Conservation (phyloP, 2,113 vertebrate species). For the Indri indri region DNA sequence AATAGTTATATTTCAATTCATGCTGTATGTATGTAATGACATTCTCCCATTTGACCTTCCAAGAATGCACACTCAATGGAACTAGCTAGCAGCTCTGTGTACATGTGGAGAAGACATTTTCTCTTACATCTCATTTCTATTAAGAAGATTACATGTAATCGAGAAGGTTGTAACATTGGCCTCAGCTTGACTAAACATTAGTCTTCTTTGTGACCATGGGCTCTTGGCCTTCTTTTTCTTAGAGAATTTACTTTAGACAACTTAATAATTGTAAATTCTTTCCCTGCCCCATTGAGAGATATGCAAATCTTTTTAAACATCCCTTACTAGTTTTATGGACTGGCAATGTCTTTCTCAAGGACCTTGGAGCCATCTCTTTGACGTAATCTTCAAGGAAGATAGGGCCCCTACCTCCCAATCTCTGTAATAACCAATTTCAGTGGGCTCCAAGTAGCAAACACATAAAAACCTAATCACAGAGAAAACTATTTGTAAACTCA, state of each 20-base stretch:
- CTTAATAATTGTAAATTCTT: not conserved
- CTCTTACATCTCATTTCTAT: not conserved
- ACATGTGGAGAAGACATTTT: not conserved
- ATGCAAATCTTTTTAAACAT: not conserved
- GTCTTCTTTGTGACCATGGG: not conserved
- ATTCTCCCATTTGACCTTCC: not conserved
- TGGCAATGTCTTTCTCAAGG: not conserved
- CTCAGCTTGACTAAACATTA: not conserved
- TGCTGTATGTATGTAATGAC: not conserved
- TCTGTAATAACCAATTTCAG: not conserved
- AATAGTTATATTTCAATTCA: not conserved
- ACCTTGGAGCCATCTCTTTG: not conserved
- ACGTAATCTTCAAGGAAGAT: not conserved
- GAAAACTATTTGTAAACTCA: not conserved
- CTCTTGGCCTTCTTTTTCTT: not conserved
- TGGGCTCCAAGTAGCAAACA: not conserved
- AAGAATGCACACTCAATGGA: not conserved
- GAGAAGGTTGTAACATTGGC: not conserved
- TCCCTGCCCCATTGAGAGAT: not conserved
- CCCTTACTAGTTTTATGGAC: not conserved
- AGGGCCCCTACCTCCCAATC: rapidly evolving
- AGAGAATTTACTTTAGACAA: not conserved
- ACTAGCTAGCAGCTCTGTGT: not conserved
- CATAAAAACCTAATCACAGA: not conserved
- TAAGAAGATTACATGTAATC: not conserved